Evolutionary conservation across 1,140 invertebrate species (phyloP), one percentile per base, ranked within the genome.

Genomic region (Pogonomyrmex barbatus): DNA sequence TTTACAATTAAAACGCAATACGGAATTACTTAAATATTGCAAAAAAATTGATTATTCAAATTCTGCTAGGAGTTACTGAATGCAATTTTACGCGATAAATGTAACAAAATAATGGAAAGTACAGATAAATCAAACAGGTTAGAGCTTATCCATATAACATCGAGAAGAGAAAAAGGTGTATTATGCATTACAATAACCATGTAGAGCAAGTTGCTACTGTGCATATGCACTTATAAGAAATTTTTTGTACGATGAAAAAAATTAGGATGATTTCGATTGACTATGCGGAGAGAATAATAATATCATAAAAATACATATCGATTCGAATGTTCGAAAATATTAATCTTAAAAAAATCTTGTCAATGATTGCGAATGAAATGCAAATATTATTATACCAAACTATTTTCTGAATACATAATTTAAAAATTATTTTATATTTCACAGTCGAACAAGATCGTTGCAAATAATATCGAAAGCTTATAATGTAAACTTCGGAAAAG

Each of bases 11-110:
- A 83, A 73, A 54, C 42, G n/a, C 52, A 33, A 58, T 68, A 52
- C n/a, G 30, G 17, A 58, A 10, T 63, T 63, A 65, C 39, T 54
- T 63, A 63, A 78, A 76, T 78, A 77, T 85, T 10, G 17, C 14
- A n/a, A 65, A 62, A 62, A 78, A 85, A 60, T 54, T 42, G 33
- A 8, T 73, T 75, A 65, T 42, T 65, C 60, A 4, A 24, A 45
- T 4, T 24, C 24, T 47, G 30, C 42, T 17, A 3, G 47, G 45
- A 84, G 52, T 89, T 89, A 56, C 39, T 70, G 56, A 87, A 68
- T 89, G 30, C 62, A 84, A 89, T 89, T 87, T 76, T 63, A 60
- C 63, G 62, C 47, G 78, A 56, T 52, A 85, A 84, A 89, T 89
- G 67, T 87, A 90, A 85, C 79, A 71, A 67, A 60, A 50, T 87